A percentile compares a stretch with the other conserved stretches of the same genome.
Evolutionary conservation across 2,113 vertebrate species (phyloP).

Genomic region (Phocoena phocoena): DNA sequence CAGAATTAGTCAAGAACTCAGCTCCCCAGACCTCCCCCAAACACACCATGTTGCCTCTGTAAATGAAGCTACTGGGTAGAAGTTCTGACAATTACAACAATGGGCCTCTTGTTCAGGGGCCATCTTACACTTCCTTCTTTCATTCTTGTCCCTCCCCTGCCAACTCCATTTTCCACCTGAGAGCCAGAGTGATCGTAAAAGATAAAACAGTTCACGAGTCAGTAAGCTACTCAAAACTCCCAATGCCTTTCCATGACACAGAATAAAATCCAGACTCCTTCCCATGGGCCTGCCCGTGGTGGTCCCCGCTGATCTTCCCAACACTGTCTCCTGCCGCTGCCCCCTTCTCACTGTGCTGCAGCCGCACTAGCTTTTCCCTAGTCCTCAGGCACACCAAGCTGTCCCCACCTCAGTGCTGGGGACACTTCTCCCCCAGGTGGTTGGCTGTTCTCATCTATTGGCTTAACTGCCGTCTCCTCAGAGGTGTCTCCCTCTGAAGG

Average conservation of each 20-base stretch:
- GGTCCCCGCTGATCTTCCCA: not conserved
- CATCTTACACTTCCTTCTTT: not conserved
- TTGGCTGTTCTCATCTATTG: not conserved
- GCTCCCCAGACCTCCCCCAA: not conserved
- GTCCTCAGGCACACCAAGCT: not conserved
- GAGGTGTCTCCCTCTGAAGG: not conserved
- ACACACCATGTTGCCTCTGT: not conserved
- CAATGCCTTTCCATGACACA: not conserved
- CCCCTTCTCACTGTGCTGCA: not conserved
- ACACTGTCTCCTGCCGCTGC: not conserved
- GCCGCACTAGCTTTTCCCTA: not conserved
- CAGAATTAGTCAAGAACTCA: not conserved
- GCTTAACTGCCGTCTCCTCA: not conserved
- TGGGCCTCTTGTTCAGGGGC: not conserved
- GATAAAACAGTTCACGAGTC: not conserved
- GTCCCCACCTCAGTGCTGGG: not conserved
- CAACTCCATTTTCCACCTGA: not conserved
- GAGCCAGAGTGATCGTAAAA: not conserved
- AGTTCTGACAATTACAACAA: not conserved
- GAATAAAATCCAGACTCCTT: not conserved
- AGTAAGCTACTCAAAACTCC: not conserved
- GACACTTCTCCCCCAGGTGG: not conserved
- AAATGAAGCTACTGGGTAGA: not conserved
- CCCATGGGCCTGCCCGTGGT: fast-evolving
- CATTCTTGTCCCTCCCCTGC: not conserved